These are phyloP conservation scores for Oncopeltus fasciatus DNA, from an alignment of 1,140 invertebrate genomes.

Conservation along the genomic window DNA sequence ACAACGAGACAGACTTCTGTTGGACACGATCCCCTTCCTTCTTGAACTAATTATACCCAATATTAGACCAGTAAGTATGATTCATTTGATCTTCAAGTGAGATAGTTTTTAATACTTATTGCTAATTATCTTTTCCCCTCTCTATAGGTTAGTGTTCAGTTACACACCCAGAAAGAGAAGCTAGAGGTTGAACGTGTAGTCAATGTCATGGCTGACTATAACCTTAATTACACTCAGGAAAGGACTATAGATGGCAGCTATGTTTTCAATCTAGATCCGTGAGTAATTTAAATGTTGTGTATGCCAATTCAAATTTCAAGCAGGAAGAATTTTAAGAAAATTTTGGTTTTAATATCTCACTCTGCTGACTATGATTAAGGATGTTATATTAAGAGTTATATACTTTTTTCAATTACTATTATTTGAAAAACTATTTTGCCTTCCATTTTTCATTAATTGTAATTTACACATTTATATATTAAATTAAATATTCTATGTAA, in stretches of 20 bases:
- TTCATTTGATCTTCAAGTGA: not conserved
- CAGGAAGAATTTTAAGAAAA: too few relatives aligned
- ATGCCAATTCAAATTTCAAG: not conserved
- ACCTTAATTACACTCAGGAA: constrained; percentile 72
- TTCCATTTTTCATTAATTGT: too few relatives aligned
- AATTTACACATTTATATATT: too few relatives aligned
- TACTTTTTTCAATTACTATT: too few relatives aligned
- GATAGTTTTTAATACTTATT: too few relatives aligned
- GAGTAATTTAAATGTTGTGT: constrained; percentile 30
- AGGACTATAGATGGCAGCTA: constrained; percentile 62
- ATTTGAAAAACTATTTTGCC: too few relatives aligned
- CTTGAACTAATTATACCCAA: constrained; percentile 59
- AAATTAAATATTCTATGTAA: too few relatives aligned
- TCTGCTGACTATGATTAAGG: too few relatives aligned
- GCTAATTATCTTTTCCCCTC: constrained; percentile 7
- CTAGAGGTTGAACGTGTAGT: constrained; percentile 54
- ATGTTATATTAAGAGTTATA: too few relatives aligned
- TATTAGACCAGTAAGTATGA: constrained; percentile 51
- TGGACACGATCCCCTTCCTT: constrained; percentile 61
- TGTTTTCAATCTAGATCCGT: constrained; percentile 68
- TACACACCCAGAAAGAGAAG: constrained; percentile 65
- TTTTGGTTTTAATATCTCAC: too few relatives aligned
- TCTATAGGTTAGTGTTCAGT: constrained; percentile 44
- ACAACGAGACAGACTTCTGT: constrained; percentile 37
- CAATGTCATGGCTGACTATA: constrained; percentile 75